Conservation (phyloP, 2,888 invertebrate genomes). For the Axea sp. region DNA sequence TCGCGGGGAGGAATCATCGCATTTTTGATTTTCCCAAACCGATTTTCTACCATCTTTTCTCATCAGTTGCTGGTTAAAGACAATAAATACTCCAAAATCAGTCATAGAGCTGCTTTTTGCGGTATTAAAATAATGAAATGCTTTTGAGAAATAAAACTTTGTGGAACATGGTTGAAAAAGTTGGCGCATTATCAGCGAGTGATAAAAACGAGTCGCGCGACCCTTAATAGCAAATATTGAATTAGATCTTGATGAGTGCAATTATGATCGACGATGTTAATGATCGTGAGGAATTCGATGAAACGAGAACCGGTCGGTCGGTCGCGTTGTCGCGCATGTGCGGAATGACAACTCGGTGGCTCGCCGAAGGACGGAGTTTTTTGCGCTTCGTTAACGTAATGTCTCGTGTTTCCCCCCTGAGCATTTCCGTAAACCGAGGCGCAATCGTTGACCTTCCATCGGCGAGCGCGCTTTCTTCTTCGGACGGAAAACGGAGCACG, state of each 20-base stretch:
- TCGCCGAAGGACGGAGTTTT: conserved; percentile 39
- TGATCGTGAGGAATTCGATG: conserved; percentile 25
- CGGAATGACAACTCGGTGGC: conserved; percentile 13
- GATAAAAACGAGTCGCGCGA: not conserved
- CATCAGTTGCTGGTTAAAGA: no score
- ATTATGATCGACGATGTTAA: conserved; percentile 27
- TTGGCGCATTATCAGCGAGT: not conserved
- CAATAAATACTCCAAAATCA: no score
- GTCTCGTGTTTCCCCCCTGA: conserved; percentile 43
- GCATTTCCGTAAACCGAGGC: conserved; percentile 51
- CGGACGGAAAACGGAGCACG: conserved; percentile 7
- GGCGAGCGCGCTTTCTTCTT: conserved; percentile 20
- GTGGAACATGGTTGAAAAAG: not conserved
- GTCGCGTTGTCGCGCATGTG: conserved; percentile 28
- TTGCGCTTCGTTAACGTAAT: conserved; percentile 40
- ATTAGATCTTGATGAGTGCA: conserved; percentile 8
- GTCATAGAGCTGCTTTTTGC: no score
- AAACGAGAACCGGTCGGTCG: conserved; percentile 30
- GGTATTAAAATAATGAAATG: no score
- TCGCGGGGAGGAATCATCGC: no score
- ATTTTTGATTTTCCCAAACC: no score
- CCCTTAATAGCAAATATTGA: not conserved
- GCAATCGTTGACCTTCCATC: conserved; percentile 49
- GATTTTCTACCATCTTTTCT: no score
- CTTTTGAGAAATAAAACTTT: not conserved